Base-by-base conservation (phyloP, 2,888 invertebrate genomes). In the Lypha dubia region DNA sequence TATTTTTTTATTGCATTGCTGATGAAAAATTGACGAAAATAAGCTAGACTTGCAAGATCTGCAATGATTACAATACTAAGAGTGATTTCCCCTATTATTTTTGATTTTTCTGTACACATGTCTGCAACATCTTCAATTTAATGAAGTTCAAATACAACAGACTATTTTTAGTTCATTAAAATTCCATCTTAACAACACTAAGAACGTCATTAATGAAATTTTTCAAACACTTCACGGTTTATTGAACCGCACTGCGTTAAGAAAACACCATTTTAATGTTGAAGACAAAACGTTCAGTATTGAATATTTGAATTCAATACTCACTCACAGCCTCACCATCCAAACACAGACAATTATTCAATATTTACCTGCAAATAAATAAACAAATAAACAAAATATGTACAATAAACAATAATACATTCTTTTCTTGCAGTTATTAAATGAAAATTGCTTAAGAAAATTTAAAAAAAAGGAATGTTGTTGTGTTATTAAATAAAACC, bases 351-450 rank as follows among this genome's bases (percentile, higher is more conserved):
- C 70, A 65, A 46, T 60, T 67, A 35, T 53, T 56, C 68, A 83
- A 79, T 83, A 83, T 83, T 79, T 79, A 79, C 62, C 46, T 62
- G 67, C 51, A 73, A 73, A 32, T 38, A 28, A 53, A 70, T 13
- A 77, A 32, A 63, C 41, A 68, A 58, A 70, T 22, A 38, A 38
- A 53, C 49, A 51, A 38, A 68, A 58, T 28, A n/a, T n/a, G n/a
- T n/a, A 51, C 24, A 68, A 60, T 58, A 79, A 70, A 79, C 24
- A 79, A 51, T 32, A 53, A 28, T 49, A 62, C 2, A 51, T 4
- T 5, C 49, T 28, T 63, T 17, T 49, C 6, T 6, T 62, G 17
- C 17, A 15, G 6, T 13, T 17, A 28, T 17, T 41, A 28, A 28
- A 13, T 20, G 15, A 65, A 13, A 38, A 65, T 22, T 63, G 41